These are phyloP conservation scores for Agriopis marginaria DNA, from an alignment of 2,888 invertebrate species.

Conservation along the genomic window DNA sequence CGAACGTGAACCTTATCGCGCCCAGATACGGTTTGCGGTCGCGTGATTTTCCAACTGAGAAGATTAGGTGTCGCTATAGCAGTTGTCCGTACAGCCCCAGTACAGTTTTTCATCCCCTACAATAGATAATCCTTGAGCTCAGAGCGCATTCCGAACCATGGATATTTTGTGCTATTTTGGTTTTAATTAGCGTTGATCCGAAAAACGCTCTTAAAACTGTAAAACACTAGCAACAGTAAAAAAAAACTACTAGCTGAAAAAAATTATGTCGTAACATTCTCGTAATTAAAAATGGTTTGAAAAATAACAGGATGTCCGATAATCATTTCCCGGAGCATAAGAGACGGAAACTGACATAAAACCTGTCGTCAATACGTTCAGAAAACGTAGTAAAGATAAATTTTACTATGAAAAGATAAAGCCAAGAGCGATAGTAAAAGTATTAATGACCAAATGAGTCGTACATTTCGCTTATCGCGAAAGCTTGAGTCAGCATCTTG, in stretches of 20 bases:
- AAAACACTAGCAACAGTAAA: no score
- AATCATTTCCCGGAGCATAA: slow-evolving; percentile 21
- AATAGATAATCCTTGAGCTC: no score
- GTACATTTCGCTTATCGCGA: slow-evolving; percentile 65
- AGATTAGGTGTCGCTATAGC: no score
- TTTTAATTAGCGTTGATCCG: no score
- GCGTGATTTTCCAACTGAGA: no score
- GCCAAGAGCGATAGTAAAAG: slow-evolving; percentile 46
- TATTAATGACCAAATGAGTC: slow-evolving; percentile 67
- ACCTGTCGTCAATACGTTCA: slow-evolving; percentile 44
- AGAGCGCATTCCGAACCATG: no score
- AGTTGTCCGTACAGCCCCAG: no score
- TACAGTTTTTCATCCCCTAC: no score
- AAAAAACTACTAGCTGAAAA: neutral
- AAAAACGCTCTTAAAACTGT: no score
- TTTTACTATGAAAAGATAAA: slow-evolving; percentile 38
- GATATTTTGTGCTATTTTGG: no score
- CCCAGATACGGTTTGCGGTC: no score
- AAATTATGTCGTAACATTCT: neutral
- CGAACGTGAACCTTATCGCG: no score
- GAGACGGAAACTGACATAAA: slow-evolving; percentile 34
- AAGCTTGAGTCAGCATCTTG: slow-evolving; percentile 67
- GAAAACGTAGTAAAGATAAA: slow-evolving; percentile 46
- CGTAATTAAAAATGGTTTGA: slow-evolving; percentile 7
- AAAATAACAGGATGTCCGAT: slow-evolving; percentile 29